These are phyloP conservation scores for Cepaea nemoralis DNA, from an alignment of 1,140 invertebrate genomes.

Conservation along the genomic window DNA sequence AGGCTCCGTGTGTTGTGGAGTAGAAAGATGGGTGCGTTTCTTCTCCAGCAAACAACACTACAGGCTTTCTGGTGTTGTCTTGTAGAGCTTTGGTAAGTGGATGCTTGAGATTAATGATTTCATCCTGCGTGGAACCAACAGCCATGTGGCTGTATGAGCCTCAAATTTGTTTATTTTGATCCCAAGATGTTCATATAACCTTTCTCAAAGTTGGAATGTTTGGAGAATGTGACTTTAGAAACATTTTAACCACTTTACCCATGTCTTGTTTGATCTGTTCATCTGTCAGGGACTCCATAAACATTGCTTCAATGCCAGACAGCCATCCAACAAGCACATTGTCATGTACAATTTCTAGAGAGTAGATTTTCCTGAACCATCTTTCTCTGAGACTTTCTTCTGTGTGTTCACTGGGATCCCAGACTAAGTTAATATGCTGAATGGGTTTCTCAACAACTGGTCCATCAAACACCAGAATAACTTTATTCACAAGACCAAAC, in stretches of 20 bases:
- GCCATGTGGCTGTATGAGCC: conserved; percentile 82
- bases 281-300: conserved; percentile 83
- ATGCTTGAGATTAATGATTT: conserved; percentile 60
- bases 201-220: conserved; percentile 27
- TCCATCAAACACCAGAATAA: conserved; percentile 90
- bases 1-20: conserved; percentile 94
- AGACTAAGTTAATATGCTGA: conserved; percentile 73
- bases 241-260: conserved; percentile 71
- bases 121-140: conserved; percentile 58
- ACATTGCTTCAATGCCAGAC: conserved; percentile 82
- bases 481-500: conserved; percentile 94
- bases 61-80: conserved; percentile 73
- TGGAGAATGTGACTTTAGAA: not conserved
- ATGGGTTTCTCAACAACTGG: conserved; percentile 91
- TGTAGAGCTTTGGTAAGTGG: conserved; percentile 55
- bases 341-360: conserved; percentile 77
- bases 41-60: conserved; percentile 90
- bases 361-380: conserved; percentile 95
- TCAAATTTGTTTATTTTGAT: conserved; percentile 82
- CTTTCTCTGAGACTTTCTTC: conserved; percentile 56
- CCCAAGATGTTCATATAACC: conserved; percentile 82
- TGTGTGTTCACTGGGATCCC: conserved; percentile 55
- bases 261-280: conserved; percentile 81
- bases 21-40: conserved; percentile 94
- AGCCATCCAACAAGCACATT: conserved; percentile 81